Percentiles rank a stretch among this genome's conserved stretches.
Evolutionary conservation across 1,140 invertebrate species (phyloP).

Genomic region (Hylaeus volcanicus): DNA sequence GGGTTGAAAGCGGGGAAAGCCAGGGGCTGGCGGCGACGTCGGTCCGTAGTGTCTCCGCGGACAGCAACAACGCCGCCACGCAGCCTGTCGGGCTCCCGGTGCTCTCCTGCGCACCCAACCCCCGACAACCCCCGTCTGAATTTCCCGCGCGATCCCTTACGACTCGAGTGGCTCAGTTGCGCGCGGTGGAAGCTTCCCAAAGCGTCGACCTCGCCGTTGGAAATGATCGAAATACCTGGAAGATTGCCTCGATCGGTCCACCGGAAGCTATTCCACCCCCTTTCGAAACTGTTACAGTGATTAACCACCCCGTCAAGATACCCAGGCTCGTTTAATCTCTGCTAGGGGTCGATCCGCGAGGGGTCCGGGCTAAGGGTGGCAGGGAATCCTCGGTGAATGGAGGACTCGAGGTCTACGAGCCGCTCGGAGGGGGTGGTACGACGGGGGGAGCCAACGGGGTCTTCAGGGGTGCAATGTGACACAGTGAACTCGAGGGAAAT

Average conservation of each 20-base stretch:
- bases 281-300: background rate
- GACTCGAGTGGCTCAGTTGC: background rate
- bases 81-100: slow-evolving; percentile 10
- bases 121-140: background rate
- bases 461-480: background rate
- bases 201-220: background rate
- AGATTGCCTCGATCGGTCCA: background rate
- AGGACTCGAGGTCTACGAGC: background rate
- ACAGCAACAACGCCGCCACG: slow-evolving; percentile 58
- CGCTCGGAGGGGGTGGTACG: background rate
- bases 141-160: slow-evolving; percentile 34
- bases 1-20: slow-evolving; percentile 39
- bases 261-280: background rate
- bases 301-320: too few relatives aligned
- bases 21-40: slow-evolving; percentile 51
- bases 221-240: background rate
- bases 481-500: background rate
- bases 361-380: background rate
- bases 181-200: background rate
- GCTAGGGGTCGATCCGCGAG: too few relatives aligned
- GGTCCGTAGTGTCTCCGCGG: slow-evolving; percentile 62
- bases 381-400: background rate
- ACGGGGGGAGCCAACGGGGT: background rate
- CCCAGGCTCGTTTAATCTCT: background rate
- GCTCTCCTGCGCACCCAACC: slow-evolving; percentile 1